phyloP scores from a whole-genome alignment of 2,888 invertebrate species.

The Cremastinae sp. region DNA sequence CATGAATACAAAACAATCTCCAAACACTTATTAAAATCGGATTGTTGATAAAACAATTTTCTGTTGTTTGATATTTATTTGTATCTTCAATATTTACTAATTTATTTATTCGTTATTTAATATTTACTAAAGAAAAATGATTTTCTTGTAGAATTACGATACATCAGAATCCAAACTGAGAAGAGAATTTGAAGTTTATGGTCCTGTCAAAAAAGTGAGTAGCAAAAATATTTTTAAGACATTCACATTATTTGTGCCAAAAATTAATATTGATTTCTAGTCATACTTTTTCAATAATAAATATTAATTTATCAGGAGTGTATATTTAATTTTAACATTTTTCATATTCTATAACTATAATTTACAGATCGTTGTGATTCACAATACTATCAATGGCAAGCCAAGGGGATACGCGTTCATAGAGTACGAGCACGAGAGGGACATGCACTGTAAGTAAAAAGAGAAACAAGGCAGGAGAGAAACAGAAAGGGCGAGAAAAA shows the following conservation, averaged over 20 bases:
- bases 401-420: slow-evolving; percentile 99
- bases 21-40: too few relatives aligned
- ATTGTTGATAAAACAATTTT: too few relatives aligned
- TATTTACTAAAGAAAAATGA: too few relatives aligned
- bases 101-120: too few relatives aligned
- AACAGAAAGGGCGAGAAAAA: too few relatives aligned
- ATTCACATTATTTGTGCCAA: not conserved
- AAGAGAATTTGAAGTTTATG: slow-evolving; percentile 99
- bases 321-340: too few relatives aligned
- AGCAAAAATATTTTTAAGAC: slow-evolving; percentile 1
- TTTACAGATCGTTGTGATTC: slow-evolving; percentile 92
- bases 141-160: slow-evolving; percentile 93
- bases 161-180: slow-evolving; percentile 98
- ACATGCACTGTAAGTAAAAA: slow-evolving; percentile 99
- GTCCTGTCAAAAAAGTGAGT: slow-evolving; percentile 96
- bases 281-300: too few relatives aligned
- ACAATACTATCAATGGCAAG: slow-evolving; percentile 93
- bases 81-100: too few relatives aligned
- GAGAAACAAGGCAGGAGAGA: too few relatives aligned
- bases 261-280: not conserved
- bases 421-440: slow-evolving; percentile 99
- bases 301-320: too few relatives aligned
- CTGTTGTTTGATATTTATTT: too few relatives aligned
- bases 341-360: slow-evolving; percentile 16
- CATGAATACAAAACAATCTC: too few relatives aligned